Conservation (phyloP, 2,797 vertebrate species). For the Mus minutoides region DNA sequence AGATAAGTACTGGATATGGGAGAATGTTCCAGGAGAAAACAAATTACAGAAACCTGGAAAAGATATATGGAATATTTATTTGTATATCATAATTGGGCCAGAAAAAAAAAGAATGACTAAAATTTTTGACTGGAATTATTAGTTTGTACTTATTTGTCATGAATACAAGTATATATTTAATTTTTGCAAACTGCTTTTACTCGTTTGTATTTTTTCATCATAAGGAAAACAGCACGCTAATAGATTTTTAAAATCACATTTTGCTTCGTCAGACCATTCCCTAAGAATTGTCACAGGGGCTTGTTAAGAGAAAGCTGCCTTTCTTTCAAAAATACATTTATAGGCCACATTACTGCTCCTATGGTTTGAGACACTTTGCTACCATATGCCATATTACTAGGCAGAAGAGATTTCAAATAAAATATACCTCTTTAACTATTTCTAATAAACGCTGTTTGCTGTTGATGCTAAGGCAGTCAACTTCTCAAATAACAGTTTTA, state of each 20-base stretch:
- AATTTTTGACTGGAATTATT: constrained; percentile 67
- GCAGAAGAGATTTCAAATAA: constrained; percentile 65
- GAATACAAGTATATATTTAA: constrained; percentile 79
- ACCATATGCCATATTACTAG: background rate
- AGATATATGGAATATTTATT: constrained; percentile 27
- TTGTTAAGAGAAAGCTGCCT: background rate
- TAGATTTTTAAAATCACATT: constrained; percentile 14
- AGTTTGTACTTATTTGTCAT: constrained; percentile 72
- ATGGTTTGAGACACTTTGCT: constrained; percentile 59
- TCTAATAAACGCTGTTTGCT: constrained; percentile 53
- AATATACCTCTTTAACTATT: constrained; percentile 58
- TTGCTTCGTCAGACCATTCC: constrained; percentile 50
- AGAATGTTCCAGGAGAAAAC: background rate
- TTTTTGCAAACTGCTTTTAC: constrained; percentile 75
- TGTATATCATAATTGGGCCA: constrained; percentile 25
- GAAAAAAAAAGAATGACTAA: background rate
- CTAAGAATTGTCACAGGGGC: constrained; percentile 15
- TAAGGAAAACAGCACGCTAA: constrained; percentile 52
- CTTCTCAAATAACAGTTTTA: constrained; percentile 45
- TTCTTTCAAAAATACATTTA: constrained; percentile 53
- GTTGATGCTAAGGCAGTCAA: background rate
- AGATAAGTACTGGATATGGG: background rate
- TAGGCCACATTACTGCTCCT: constrained; percentile 4
- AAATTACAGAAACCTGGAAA: background rate
- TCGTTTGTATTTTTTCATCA: constrained; percentile 76